phyloP scores from a whole-genome alignment of 2,113 vertebrate genomes.

The Notothenia coriiceps region DNA sequence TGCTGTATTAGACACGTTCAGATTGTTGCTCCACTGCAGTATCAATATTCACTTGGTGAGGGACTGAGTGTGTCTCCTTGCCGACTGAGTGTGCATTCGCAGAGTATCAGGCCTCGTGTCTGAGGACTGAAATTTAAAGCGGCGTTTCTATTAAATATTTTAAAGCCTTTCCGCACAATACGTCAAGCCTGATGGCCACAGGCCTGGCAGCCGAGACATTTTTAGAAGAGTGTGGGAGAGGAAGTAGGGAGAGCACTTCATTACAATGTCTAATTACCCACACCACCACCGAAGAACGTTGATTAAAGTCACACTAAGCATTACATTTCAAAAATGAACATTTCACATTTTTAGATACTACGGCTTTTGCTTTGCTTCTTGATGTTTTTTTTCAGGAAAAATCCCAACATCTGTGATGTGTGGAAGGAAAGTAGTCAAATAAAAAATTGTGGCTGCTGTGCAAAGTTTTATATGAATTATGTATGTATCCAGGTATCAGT shows the following conservation, averaged over 20 bases:
- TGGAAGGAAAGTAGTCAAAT: constrained; percentile 60
- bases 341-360: constrained; percentile 30
- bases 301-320: constrained; percentile 80
- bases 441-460: constrained; percentile 63
- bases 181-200: constrained; percentile 77
- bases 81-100: constrained; percentile 26
- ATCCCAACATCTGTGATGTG: constrained; percentile 32
- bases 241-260: constrained; percentile 78
- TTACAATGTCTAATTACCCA: constrained; percentile 87
- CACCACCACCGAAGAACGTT: constrained; percentile 68
- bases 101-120: constrained; percentile 60
- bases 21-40: constrained; percentile 44
- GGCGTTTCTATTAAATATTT: constrained; percentile 84
- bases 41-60: constrained; percentile 43
- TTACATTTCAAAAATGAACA: constrained; percentile 74
- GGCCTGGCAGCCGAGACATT: constrained; percentile 78
- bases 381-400: constrained; percentile 37
- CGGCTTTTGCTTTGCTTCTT: constrained; percentile 45
- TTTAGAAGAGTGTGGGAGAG: constrained; percentile 80
- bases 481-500: constrained; percentile 47
- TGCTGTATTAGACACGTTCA: constrained; percentile 50
- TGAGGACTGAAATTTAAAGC: constrained; percentile 79
- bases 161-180: constrained; percentile 78
- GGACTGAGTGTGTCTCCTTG: constrained; percentile 42
- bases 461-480: constrained; percentile 68